Conservation (phyloP, 2,888 invertebrate species). For the Pandemis corylana region DNA sequence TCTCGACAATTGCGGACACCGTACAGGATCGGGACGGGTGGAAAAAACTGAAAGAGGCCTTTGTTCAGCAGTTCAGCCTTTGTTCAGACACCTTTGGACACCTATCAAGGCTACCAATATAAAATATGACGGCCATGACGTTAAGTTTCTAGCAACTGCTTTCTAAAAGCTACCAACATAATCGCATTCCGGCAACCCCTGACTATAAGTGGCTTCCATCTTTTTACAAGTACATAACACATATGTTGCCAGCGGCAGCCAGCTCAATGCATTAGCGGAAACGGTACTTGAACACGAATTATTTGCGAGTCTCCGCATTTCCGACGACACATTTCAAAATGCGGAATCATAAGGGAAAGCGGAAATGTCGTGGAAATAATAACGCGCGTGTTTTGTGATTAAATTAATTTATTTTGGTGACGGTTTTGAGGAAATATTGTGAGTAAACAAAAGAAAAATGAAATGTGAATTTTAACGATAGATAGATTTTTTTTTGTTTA, state of each 20-base stretch:
- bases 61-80: no score
- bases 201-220: conserved; percentile 4
- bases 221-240: neutral
- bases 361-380: conserved; percentile 17
- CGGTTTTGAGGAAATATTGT: conserved; percentile 11
- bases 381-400: conserved; percentile 27
- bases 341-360: conserved; percentile 3
- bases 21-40: no score
- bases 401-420: conserved; percentile 29
- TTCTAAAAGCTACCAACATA: neutral
- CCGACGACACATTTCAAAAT: conserved; percentile 20
- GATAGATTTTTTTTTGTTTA: neutral
- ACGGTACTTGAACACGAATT: conserved; percentile 17
- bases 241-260: neutral
- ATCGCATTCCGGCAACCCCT: neutral
- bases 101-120: no score
- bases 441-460: conserved; percentile 11
- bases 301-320: conserved; percentile 22
- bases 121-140: no score
- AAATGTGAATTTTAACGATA: conserved; percentile 6
- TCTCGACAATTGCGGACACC: no score
- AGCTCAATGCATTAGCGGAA: conserved; percentile 15
- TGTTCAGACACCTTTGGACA: no score
- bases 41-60: no score
- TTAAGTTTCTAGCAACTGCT: neutral